A percentile compares a stretch with the other conserved stretches of the same genome.
Evolutionary conservation across 2,888 invertebrate genomes (phyloP).

Genomic region (Drosophila conformis): DNA sequence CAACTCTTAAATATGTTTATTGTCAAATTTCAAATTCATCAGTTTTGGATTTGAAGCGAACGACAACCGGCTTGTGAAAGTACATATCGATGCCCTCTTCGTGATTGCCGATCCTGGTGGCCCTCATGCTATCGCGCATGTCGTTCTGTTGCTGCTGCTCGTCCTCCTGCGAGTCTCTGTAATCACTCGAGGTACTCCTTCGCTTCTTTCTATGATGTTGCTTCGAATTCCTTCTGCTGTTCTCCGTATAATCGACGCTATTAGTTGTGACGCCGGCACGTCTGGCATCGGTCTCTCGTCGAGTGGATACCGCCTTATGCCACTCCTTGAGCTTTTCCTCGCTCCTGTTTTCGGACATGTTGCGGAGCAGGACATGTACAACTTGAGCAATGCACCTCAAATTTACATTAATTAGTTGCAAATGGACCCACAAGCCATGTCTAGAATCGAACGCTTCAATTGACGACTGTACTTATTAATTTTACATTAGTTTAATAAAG

Average conservation of each 20-base stretch:
- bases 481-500: background rate
- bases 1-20: background rate
- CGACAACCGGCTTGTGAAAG: conserved; percentile 21
- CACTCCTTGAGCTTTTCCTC: background rate
- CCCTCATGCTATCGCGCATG: background rate
- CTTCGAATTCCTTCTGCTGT: background rate
- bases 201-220: background rate
- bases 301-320: background rate
- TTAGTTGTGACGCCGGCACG: conserved; percentile 22
- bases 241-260: background rate
- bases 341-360: background rate
- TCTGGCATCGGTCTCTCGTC: conserved; percentile 19
- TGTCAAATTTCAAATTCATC: background rate
- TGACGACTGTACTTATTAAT: background rate
- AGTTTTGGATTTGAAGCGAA: conserved; percentile 13
- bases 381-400: background rate
- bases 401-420: background rate
- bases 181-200: too few relatives aligned
- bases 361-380: background rate
- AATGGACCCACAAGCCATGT: background rate
- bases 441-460: background rate
- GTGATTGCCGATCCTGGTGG: conserved; percentile 19
- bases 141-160: background rate
- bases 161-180: background rate
- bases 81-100: background rate